Base-by-base conservation (phyloP, 2,113 vertebrate genomes). In the Acanthochromis polyacanthus region DNA sequence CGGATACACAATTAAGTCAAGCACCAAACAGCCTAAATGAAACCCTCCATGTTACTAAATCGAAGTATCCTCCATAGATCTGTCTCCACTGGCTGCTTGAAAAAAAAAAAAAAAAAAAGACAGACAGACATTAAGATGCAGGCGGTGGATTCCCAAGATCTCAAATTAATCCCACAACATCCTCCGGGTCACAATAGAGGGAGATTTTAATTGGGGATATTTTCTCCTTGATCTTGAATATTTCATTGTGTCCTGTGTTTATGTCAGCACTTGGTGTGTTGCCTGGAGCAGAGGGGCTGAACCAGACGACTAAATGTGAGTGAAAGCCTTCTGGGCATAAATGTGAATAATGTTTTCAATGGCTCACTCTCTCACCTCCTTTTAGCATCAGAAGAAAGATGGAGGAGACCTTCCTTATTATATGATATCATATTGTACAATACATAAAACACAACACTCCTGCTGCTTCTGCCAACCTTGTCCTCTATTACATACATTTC, bases 211-310 rank as follows among this genome's bases (percentile, higher is more conserved):
- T 91, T 91, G 81, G 87, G 74, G n/a, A 68, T 75, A 82, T 59
- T 82, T 83, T 63, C 72, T 78, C 75, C 72, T 87, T 87, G 80
- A 87, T 92, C 82, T 80, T 90, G 80, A 89, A 89, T 92, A 84
- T 91, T 88, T 88, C 55, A 89, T 86, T 67, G 60, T 48, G 32
- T 72, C 62, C 60, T 57, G 19, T 85, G 75, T 88, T 86, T 64
- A 78, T 77, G 84, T 86, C 83, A 81, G 84, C 82, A 60, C 20
- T 4, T 60, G 74, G 81, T 58, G 0, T 14, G 43, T 68, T 64
- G 85, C 91, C 83, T 45, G 63, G 78, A 84, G 91, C 79, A 75
- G 58, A 80, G 52, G 69, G 61, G 71, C 67, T 77, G 67, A 76
- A 64, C 20, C 25, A 81, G 73, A 83, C 28, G 10, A 60, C 62